Conservation (phyloP, 2,888 invertebrate species). For the Lasioglossum marginatum region DNA sequence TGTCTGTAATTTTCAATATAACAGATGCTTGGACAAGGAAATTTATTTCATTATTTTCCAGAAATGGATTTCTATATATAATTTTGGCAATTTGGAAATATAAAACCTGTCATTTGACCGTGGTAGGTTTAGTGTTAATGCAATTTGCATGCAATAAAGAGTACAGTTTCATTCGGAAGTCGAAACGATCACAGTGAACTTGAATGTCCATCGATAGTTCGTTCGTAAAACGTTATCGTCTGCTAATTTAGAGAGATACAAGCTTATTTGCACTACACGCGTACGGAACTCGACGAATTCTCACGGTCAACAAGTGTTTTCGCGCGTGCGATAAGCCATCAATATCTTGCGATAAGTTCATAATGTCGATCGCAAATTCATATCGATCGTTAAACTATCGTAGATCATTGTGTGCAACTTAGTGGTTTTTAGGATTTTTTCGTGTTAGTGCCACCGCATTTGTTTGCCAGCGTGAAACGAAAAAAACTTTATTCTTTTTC, state of each 20-base stretch:
- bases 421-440: background rate
- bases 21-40: no score
- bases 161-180: background rate
- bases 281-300: conserved; percentile 5
- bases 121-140: no score
- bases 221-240: conserved; percentile 8
- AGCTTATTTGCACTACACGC: background rate
- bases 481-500: background rate
- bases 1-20: no score
- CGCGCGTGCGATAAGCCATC: conserved; percentile 15
- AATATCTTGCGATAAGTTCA: background rate
- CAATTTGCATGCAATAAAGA: background rate
- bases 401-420: background rate
- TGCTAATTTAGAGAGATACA: background rate
- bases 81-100: no score
- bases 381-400: background rate
- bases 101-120: no score
- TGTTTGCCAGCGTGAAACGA: background rate
- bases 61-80: no score
- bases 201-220: background rate
- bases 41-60: no score
- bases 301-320: conserved; percentile 19
- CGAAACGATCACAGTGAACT: background rate
- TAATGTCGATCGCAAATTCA: background rate
- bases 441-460: background rate